Evolutionary conservation across 2,888 invertebrate species (phyloP), one percentile per base, ranked within the genome.

Genomic region (Rugalucina vietnamica): DNA sequence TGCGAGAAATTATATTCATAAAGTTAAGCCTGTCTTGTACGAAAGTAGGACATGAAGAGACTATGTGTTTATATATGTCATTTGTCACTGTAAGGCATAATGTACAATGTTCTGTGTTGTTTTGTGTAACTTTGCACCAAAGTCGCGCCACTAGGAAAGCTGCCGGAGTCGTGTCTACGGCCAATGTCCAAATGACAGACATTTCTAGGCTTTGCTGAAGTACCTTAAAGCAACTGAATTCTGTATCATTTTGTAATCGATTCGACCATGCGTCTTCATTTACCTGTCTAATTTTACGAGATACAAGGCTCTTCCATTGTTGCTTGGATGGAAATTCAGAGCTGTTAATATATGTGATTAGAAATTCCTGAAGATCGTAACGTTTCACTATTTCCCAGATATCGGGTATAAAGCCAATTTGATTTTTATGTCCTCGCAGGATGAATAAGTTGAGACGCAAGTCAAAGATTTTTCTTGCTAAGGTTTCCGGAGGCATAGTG

Each of bases 381-480:
- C n/a, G 14, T 4, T 14, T n/a, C 4, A 54, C 54, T 8, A 21
- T 54, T 54, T 54, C n/a, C 54, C 10, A 54, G 4, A 54, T 54
- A 8, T 54, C 54, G n/a, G 54, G 54, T 21, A 54, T 54, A 21
- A 18, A 54, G 3, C 54, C 54, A 4, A 54, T 4, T 54, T 14
- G 54, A 54, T 54, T 54, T 21, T 4, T 54, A 29, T 14, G 29
- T 3, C 65, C 65, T 29, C 29, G 10, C 3, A 65, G 14, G 4
- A 34, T 34, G 21, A 65, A 65, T 2, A 65, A 32, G 5, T 65
- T 5, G 2, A 73, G 27, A 8, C 73, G 10, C 5, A 27, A 8
- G 18, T 49, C 73, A 49, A 73, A 73, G 21, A 73, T 24, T 73
- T 49, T 4, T 39, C 39, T 73, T 5, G 73, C 1, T 49, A 73